These are phyloP conservation scores for Pagetopsis macropterus DNA, from an alignment of 2,797 vertebrate species.

Conservation along the genomic window DNA sequence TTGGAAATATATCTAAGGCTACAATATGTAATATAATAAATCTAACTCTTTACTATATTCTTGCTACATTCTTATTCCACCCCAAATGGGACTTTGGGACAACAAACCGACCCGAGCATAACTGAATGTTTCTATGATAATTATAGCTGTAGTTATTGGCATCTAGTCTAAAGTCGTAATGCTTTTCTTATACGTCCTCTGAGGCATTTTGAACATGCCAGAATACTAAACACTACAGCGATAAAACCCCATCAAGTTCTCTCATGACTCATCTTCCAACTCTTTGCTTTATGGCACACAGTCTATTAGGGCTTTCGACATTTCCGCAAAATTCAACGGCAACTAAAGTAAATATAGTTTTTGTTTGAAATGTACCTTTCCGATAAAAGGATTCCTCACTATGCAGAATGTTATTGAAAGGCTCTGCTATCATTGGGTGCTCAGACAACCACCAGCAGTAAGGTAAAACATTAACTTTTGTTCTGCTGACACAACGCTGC, in stretches of 20 bases:
- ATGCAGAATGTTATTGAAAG: constrained; percentile 10
- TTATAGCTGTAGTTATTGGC: constrained; percentile 7
- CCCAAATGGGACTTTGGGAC: neutral
- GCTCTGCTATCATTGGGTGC: constrained; percentile 32
- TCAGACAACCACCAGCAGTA: constrained; percentile 34
- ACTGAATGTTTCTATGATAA: neutral
- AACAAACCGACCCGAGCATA: neutral
- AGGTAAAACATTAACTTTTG: constrained; percentile 85
- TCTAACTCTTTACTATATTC: too few species aligned
- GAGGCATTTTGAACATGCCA: neutral
- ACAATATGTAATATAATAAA: neutral
- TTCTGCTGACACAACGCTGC: constrained; percentile 73
- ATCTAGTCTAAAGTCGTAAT: neutral
- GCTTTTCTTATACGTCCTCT: neutral
- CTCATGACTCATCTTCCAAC: constrained; percentile 19
- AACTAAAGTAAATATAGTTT: neutral
- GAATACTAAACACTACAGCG: constrained; percentile 2
- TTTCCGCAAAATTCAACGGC: constrained; percentile 19
- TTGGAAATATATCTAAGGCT: neutral
- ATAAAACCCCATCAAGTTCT: constrained; percentile 11
- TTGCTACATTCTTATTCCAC: too few species aligned
- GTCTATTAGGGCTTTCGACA: constrained; percentile 29
- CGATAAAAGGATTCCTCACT: neutral
- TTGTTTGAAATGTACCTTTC: neutral
- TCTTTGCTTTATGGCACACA: constrained; percentile 41